Evolutionary conservation across 2,888 invertebrate species (phyloP), one percentile per base, ranked within the genome.

Genomic region (Hybos culiciformis): DNA sequence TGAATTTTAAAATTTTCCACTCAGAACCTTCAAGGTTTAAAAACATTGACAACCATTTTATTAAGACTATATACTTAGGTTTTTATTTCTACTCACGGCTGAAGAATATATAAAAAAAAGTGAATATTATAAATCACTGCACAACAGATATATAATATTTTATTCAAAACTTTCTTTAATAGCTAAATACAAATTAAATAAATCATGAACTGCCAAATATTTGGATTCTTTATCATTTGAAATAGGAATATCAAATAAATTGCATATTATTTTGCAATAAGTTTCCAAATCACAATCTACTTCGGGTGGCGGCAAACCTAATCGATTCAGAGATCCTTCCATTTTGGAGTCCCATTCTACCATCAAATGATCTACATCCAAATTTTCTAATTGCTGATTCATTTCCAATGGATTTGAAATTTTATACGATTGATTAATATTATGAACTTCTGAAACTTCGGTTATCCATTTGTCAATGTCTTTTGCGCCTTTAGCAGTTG

Each of bases 391-490:
- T 0, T 58, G 47, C 46, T 61, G 62, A 42, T 53, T 54, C 43
- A 58, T 78, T 8, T 93, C 85, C 0, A 87, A 84, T 21, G 87
- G 78, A 2, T 24, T 24, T 21, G 40, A 32, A 18, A 29, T 24
- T 15, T 42, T 44, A 15, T 26, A 41, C 6, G 91, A 86, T 61
- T 92, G 93, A 29, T 83, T 81, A 50, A 87, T 74, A n/a, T n/a
- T n/a, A 56, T 97, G 94, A 50, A 98, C 69, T 54, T 94, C 90
- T 54, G 84, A 81, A 50, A 97, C 92, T 59, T 92, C 94, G 44
- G 83, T 82, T 51, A 98, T 92, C 98, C 98, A 98, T 52, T 87
- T 84, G 50, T 97, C 94, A 46, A 98, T 87, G 20, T 88, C 81
- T 64, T 92, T 92, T 0, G 78, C 69, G 51, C 88, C 83, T 63